phyloP scores from a whole-genome alignment of 2,888 invertebrate genomes.

The Netelia virgata region DNA sequence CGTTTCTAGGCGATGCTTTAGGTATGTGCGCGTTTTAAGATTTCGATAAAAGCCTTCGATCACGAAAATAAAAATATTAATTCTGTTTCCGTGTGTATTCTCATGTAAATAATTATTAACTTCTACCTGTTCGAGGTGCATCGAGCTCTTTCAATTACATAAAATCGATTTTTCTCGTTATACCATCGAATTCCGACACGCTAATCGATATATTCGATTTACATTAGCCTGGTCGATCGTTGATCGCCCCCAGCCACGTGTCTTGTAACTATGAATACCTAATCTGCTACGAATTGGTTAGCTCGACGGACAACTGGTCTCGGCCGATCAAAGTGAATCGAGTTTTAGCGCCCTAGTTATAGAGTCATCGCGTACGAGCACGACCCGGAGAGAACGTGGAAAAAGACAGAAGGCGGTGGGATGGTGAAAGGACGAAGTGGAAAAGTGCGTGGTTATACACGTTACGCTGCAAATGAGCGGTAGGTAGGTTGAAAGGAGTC shows the following conservation, averaged over 20 bases:
- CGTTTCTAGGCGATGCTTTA: too few relatives aligned
- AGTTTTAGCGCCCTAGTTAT: constrained; percentile 47
- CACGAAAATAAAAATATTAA: too few relatives aligned
- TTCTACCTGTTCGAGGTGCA: too few relatives aligned
- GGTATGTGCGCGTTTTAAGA: too few relatives aligned
- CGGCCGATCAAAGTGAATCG: constrained; percentile 62
- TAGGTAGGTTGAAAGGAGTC: constrained; percentile 33
- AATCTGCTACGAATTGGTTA: constrained; percentile 41
- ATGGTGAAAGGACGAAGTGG: constrained; percentile 39
- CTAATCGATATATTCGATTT: background rate
- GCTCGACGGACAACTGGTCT: constrained; percentile 54
- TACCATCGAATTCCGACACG: too few relatives aligned
- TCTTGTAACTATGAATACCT: constrained; percentile 31
- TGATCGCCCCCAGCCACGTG: background rate
- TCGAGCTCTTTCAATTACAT: too few relatives aligned
- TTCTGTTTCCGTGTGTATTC: too few relatives aligned
- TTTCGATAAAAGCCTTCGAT: too few relatives aligned
- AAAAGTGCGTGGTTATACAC: constrained; percentile 46
- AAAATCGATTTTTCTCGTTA: too few relatives aligned
- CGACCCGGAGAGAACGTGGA: constrained; percentile 39
- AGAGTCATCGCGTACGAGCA: constrained; percentile 58
- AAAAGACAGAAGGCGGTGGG: constrained; percentile 22
- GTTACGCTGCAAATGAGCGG: constrained; percentile 46
- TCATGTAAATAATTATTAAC: too few relatives aligned
- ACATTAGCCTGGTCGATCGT: background rate